phyloP scores from a whole-genome alignment of 2,888 invertebrate species.

The Zootermopsis nevadensis region DNA sequence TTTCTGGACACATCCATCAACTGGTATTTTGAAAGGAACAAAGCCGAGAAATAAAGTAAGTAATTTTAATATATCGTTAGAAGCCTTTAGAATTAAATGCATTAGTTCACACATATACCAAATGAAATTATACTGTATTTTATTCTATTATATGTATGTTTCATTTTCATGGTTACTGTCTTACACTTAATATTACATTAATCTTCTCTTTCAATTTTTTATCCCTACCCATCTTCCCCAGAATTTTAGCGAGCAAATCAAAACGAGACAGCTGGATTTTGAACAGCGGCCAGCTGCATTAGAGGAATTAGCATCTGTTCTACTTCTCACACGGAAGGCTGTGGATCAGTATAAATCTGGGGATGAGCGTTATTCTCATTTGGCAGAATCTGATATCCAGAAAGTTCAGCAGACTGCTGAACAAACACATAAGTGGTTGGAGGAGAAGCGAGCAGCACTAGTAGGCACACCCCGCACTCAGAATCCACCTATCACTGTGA shows the following conservation, averaged over 20 bases:
- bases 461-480: slow-evolving; percentile 74
- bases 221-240: background rate
- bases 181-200: too few relatives aligned
- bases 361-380: slow-evolving; percentile 71
- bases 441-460: slow-evolving; percentile 77
- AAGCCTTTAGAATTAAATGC: too few relatives aligned
- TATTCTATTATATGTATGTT: too few relatives aligned
- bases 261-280: slow-evolving; percentile 82
- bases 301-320: slow-evolving; percentile 80
- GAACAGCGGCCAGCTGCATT: slow-evolving; percentile 83
- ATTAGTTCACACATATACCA: too few relatives aligned
- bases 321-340: slow-evolving; percentile 85
- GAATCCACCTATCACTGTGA: slow-evolving; percentile 80
- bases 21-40: too few relatives aligned
- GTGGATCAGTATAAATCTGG: slow-evolving; percentile 74
- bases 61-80: too few relatives aligned
- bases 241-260: slow-evolving; percentile 80
- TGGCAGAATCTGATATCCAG: slow-evolving; percentile 84
- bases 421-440: slow-evolving; percentile 84
- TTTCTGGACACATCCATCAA: too few relatives aligned
- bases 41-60: too few relatives aligned
- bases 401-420: slow-evolving; percentile 77
- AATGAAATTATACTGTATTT: too few relatives aligned
- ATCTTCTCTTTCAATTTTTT: too few relatives aligned
- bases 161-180: too few relatives aligned